phyloP scores from a whole-genome alignment of 2,113 vertebrate species.

The Silurus meridionalis region DNA sequence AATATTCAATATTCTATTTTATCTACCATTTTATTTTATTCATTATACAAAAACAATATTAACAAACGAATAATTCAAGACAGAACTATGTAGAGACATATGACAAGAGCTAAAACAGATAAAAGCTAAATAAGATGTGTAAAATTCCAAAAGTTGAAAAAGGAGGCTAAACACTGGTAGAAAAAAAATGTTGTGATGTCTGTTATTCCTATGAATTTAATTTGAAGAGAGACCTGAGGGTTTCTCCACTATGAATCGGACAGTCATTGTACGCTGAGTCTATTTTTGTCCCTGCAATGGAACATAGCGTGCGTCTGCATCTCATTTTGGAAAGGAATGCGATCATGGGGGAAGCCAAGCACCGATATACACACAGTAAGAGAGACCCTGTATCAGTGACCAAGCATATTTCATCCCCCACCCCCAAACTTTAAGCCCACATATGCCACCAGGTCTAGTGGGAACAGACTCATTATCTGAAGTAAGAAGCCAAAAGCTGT shows the following conservation, averaged over 20 bases:
- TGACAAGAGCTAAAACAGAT: neutral
- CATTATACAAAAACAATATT: neutral
- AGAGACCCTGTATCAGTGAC: conserved; percentile 62
- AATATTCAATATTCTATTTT: neutral
- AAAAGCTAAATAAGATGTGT: neutral
- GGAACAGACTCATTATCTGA: neutral
- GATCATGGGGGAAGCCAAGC: conserved; percentile 61
- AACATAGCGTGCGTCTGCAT: conserved; percentile 73
- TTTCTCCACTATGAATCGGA: conserved; percentile 31
- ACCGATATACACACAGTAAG: conserved; percentile 64
- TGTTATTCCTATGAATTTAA: neutral
- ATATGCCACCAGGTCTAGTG: neutral
- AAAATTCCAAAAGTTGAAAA: neutral
- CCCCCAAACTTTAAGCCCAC: conserved; percentile 9
- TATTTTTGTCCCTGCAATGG: conserved; percentile 66
- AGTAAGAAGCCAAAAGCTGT: neutral
- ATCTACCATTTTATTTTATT: neutral
- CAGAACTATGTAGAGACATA: too few species aligned
- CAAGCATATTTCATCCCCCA: conserved; percentile 62
- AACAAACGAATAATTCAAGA: too few species aligned
- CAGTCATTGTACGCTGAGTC: conserved; percentile 34
- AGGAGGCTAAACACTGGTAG: neutral
- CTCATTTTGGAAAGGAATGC: conserved; percentile 82
- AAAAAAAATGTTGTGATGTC: neutral
- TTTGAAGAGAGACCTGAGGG: conserved; percentile 25